Evolutionary conservation across 2,888 invertebrate species (phyloP).

Genomic region (Xanthia icteritia): DNA sequence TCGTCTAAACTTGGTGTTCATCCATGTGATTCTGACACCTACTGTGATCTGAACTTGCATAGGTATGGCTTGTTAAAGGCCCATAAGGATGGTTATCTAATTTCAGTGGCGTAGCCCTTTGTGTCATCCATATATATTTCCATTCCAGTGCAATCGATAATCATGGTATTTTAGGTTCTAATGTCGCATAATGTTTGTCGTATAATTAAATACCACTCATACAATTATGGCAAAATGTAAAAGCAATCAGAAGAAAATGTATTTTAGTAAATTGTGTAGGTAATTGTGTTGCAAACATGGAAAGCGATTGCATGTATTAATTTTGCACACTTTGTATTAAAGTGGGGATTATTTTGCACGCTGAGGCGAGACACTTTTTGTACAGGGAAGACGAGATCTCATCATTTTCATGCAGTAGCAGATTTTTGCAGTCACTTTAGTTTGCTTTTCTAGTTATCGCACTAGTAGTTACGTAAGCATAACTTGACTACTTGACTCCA

Average conservation of each 20-base stretch:
- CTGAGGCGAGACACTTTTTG: not conserved
- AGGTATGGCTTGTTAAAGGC: not conserved
- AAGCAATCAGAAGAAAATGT: constrained; percentile 38
- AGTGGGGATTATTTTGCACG: not conserved
- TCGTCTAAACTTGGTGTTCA: not conserved
- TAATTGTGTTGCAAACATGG: constrained; percentile 4
- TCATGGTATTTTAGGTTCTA: not conserved
- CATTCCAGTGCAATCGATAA: not conserved
- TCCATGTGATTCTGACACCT: too few relatives aligned
- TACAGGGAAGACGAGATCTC: not conserved
- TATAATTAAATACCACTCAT: not conserved
- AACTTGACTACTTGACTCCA: not conserved
- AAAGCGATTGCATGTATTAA: not conserved
- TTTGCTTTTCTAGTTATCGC: not conserved
- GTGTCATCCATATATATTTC: not conserved
- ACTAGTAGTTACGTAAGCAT: not conserved
- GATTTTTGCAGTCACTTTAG: too few relatives aligned
- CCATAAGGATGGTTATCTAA: not conserved
- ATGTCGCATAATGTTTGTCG: not conserved
- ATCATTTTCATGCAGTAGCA: not conserved
- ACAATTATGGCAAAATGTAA: constrained; percentile 8
- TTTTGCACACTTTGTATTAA: constrained; percentile 5
- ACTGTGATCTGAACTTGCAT: not conserved
- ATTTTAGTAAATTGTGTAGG: not conserved
- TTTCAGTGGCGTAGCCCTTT: too few relatives aligned